Conservation (phyloP, 2,113 vertebrate species). For the Myiopsitta monachus region DNA sequence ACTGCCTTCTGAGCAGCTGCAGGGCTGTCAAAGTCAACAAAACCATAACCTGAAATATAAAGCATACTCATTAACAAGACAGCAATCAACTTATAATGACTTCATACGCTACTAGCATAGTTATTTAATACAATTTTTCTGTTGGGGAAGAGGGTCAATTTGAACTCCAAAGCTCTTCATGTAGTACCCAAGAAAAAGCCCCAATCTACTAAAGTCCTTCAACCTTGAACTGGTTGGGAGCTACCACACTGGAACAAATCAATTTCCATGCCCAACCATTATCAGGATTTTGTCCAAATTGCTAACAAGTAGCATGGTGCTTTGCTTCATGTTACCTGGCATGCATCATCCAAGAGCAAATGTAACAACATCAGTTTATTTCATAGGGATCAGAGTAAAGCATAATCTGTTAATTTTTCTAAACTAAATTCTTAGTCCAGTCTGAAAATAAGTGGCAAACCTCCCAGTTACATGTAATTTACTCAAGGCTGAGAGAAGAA, state of each 20-base stretch:
- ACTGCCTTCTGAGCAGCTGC: conserved; percentile 97
- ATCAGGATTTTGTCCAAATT: not conserved
- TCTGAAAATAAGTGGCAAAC: not conserved
- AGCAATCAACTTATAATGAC: not conserved
- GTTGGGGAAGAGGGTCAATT: not conserved
- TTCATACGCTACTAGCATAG: rapidly evolving
- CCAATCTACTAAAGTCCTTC: not conserved
- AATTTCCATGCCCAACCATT: not conserved
- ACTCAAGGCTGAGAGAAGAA: not conserved
- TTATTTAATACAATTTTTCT: not conserved
- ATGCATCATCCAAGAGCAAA: not conserved
- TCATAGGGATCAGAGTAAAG: not conserved
- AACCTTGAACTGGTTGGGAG: not conserved
- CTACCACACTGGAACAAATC: not conserved
- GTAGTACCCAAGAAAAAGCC: not conserved
- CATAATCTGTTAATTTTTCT: not conserved
- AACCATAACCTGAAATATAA: conserved; percentile 90
- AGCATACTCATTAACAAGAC: not conserved
- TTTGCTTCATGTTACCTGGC: not conserved
- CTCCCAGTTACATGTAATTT: not conserved
- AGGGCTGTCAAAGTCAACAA: conserved; percentile 98
- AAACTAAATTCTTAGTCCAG: not conserved
- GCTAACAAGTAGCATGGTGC: not conserved
- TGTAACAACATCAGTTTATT: not conserved
- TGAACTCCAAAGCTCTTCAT: not conserved